A percentile compares a stretch with the other conserved stretches of the same genome.
These are phyloP conservation scores for Sitta europaea DNA, from an alignment of 2,113 vertebrate species.

Conservation along the genomic window DNA sequence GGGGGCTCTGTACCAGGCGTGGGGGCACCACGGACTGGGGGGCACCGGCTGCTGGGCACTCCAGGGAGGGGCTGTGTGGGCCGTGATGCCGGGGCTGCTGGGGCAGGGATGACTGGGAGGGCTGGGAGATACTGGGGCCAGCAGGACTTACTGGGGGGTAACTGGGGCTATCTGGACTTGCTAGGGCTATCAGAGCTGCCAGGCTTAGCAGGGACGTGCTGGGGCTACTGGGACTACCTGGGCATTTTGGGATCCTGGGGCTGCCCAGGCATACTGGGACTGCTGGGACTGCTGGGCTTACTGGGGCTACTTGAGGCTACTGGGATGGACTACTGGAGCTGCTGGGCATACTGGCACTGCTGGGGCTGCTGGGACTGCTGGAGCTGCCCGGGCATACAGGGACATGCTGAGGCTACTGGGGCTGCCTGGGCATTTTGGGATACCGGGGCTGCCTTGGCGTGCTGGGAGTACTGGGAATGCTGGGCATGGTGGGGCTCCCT, in stretches of 20 bases:
- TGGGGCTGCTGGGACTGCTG: neutral
- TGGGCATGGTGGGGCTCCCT: neutral
- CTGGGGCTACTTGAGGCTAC: neutral
- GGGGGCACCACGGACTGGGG: neutral
- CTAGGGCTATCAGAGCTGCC: neutral
- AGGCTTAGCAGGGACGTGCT: neutral
- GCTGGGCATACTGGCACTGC: neutral
- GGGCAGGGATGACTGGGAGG: too few relatives aligned
- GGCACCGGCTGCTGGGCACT: neutral
- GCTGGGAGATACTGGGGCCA: neutral
- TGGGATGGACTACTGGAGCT: neutral
- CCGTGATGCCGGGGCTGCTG: neutral
- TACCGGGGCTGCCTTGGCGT: neutral
- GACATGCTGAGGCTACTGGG: neutral
- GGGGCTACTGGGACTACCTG: neutral
- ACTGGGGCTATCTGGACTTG: neutral
- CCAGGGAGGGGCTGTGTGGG: neutral
- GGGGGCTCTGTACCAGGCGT: too few relatives aligned
- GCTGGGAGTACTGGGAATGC: neutral
- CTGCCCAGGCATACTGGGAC: neutral
- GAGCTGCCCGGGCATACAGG: neutral
- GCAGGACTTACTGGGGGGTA: neutral
- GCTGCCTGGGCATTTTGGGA: neutral
- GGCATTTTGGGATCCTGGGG: neutral
- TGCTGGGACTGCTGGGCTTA: too few relatives aligned